Conservation (phyloP, 2,113 vertebrate species). For the Marcusenius ussheri region DNA sequence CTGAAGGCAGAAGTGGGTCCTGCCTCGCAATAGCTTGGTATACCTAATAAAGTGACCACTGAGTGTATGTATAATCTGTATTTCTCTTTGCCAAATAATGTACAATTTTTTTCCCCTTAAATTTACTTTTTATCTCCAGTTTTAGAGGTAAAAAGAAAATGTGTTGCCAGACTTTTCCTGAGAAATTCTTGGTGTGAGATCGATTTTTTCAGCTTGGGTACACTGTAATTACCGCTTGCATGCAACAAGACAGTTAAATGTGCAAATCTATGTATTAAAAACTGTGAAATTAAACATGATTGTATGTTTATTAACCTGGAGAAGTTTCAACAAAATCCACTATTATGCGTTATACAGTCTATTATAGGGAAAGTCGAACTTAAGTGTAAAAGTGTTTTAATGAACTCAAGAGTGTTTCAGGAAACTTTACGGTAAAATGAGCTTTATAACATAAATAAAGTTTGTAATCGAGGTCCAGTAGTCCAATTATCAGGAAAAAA, state of each 20-base stretch:
- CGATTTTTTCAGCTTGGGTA: not conserved
- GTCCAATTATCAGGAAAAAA: not conserved
- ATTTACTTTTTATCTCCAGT: not conserved
- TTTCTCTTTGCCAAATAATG: not conserved
- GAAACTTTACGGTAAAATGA: not conserved
- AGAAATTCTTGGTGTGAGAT: not conserved
- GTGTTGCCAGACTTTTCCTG: not conserved
- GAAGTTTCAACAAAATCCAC: not conserved
- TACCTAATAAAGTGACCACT: not conserved
- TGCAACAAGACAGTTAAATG: not conserved
- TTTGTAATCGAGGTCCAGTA: not conserved
- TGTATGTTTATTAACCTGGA: not conserved
- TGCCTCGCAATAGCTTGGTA: not conserved
- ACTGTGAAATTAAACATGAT: conserved; percentile 7
- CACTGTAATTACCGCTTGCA: not conserved
- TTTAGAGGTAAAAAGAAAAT: not conserved
- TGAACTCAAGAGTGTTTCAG: not conserved
- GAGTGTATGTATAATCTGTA: not conserved
- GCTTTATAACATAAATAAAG: not conserved
- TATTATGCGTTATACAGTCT: not conserved
- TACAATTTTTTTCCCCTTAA: not conserved
- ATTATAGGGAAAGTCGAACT: not conserved
- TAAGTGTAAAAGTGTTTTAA: not conserved
- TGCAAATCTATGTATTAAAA: not conserved
- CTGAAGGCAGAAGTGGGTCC: not conserved